Evolutionary conservation across 2,888 invertebrate genomes (phyloP), one percentile per base, ranked within the genome.

Genomic region (Scelioninae gen. 1): DNA sequence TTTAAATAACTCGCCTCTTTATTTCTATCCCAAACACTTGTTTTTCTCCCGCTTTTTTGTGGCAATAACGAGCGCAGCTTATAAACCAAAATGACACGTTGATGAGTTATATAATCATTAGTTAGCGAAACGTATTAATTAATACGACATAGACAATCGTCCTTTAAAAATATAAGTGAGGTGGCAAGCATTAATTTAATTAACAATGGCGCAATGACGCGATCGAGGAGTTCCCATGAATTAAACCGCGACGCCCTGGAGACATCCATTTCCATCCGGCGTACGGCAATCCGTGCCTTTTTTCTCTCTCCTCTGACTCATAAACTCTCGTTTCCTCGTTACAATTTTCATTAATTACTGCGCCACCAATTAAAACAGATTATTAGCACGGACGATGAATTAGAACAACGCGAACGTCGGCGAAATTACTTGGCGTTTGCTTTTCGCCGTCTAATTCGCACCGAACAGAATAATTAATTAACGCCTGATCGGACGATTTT

Each of bases 301-400:
- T 45, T 47, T 32, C 38, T 56, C n/a, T 29, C 16, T 45, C 38
- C 62, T 10, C 13, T 13, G 69, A 32, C 32, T 34, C 53, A 10
- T 65, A 34, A 65, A 55, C 40, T 31, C 40, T 15, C 43, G 53
- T 53, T 53, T 53, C 66, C 40, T 53, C 43, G 31, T 53, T 43
- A 40, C 66, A 11, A 66, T 66, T 66, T 60, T 62, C 72, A 62
- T 72, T 45, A 60, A 71, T 71, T 71, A 71, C 58, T 38, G 55
- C 38, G 40, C 23, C 58, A 34, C 71, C 56, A 71, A 69, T 69
- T 69, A 69, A 69, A 58, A 34, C 58, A n/a, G 69, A 69, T 69
- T 69, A 69, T 69, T 56, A 66, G 29, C 53, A 43, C 38, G 43
- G 16, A 43, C 53, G 53, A 66, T 29, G 53, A 53, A 29, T 53